Base-by-base conservation (phyloP, 2,113 vertebrate species). In the Chlorodrepanis virens region DNA sequence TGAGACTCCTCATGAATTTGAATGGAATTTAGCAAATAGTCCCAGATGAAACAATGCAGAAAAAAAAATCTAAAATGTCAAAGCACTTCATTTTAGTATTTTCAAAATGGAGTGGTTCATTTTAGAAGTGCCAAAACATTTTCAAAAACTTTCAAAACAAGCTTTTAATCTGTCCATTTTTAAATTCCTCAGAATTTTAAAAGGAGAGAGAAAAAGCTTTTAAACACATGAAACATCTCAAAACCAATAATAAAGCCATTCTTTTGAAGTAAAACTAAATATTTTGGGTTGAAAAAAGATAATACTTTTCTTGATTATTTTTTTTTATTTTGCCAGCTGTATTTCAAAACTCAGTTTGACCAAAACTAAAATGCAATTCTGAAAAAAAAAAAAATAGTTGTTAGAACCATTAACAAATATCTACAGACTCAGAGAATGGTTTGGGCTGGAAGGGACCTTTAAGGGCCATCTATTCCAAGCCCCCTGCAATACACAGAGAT, bases 101-200 rank as follows among this genome's bases (percentile, higher is more conserved):
- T 94, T 90, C 47, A 61, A 67, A 94, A 90, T 54, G 25, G 67
- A 80, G 31, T n/a, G 23, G 45, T 88, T 93, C 63, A 74, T 88
- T 86, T 84, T 70, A 65, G 71, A 91, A 37, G 59, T 90, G 94
- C 71, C 94, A 95, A 94, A 95, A 93, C 76, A 93, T 17, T 94
- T 91, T 29, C n/a, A 59, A 50, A 94, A 80, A 76, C 57, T 67
- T 93, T 79, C 90, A 90, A 94, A 96, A 85, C 71, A 88, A 77
- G 83, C 54, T 85, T 92, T 94, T 80, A 45, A 86, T 72, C 82
- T 61, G 63, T 61, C 82, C 79, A 57, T 88, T 95, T 93, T 35
- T 24, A 90, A 94, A 93, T 44, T 83, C 42, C 50, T 75, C 63
- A 90, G 80, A 65, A 85, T 79, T 82, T 83, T 40, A 68, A 59